Evolutionary conservation across 2,113 vertebrate species (phyloP).

Genomic region (Channa maculata): DNA sequence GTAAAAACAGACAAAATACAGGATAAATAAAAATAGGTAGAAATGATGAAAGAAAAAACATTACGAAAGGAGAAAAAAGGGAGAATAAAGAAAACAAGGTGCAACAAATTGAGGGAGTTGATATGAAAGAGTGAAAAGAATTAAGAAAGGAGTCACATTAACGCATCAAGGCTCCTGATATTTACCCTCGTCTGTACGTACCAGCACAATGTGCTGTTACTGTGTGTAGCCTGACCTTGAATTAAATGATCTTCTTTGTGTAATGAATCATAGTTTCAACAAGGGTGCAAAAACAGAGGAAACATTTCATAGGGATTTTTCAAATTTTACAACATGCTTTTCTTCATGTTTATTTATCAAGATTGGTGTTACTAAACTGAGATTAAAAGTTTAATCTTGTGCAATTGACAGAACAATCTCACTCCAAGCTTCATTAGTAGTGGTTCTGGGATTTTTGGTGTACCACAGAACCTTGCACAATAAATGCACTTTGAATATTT

Average conservation of each 20-base stretch:
- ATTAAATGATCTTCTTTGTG: neutral
- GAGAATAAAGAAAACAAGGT: no score
- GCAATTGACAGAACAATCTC: neutral
- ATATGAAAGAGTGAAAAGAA: no score
- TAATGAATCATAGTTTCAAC: neutral
- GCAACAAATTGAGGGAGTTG: no score
- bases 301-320: neutral
- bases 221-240: no score
- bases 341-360: neutral
- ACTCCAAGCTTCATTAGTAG: neutral
- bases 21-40: neutral
- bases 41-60: neutral
- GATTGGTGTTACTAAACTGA: neutral
- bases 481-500: neutral
- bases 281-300: neutral
- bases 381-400: conserved; percentile 2
- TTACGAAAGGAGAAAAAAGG: no score
- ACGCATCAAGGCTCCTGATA: no score
- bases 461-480: neutral
- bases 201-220: no score
- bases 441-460: neutral
- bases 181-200: no score
- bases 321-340: conserved; percentile 1
- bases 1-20: neutral
- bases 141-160: no score